Percentiles rank a stretch among this genome's conserved stretches.
Evolutionary conservation across 2,797 vertebrate species (phyloP).

Genomic region (Potorous gilbertii): DNA sequence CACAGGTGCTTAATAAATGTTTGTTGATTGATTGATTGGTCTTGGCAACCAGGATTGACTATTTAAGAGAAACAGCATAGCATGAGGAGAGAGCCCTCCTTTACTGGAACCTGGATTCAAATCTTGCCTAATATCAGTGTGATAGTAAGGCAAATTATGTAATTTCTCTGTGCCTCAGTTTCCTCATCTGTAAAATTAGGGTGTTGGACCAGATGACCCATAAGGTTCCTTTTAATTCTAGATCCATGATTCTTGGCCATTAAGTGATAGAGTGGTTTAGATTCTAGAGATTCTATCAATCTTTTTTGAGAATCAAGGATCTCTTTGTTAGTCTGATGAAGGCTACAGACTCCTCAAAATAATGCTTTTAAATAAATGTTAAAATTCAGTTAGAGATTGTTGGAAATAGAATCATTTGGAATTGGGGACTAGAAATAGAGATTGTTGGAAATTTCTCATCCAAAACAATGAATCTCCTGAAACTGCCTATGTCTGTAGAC

Average conservation of each 20-base stretch:
- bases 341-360: background rate
- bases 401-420: background rate
- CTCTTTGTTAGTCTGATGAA: background rate
- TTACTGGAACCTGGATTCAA: background rate
- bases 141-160: background rate
- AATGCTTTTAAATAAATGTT: background rate
- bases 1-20: background rate
- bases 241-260: background rate
- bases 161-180: background rate
- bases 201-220: background rate
- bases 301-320: background rate
- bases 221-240: background rate
- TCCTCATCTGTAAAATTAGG: background rate
- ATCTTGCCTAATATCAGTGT: background rate
- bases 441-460: background rate
- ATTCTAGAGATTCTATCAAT: background rate
- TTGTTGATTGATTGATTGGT: constrained; percentile 38
- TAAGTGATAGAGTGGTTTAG: background rate
- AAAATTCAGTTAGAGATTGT: background rate
- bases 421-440: background rate
- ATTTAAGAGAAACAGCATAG: background rate
- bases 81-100: constrained; percentile 1
- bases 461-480: background rate
- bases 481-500: background rate
- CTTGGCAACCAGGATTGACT: background rate